Percentiles rank a stretch among this genome's conserved stretches.
These are phyloP conservation scores for Aradus depressus DNA, from an alignment of 2,888 invertebrate species.

Conservation along the genomic window DNA sequence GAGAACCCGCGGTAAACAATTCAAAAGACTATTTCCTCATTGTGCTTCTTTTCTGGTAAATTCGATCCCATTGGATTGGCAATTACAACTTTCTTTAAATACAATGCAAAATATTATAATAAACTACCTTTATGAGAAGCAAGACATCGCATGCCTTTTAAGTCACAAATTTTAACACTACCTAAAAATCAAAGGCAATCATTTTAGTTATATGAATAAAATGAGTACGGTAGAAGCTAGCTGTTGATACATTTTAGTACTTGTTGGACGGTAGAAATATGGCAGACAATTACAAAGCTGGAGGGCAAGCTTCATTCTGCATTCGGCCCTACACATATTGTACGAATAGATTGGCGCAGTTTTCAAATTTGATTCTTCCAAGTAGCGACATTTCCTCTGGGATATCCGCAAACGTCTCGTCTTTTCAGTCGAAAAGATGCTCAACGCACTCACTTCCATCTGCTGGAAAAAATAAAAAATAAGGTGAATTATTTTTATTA, in stretches of 20 bases:
- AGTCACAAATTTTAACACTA: constrained; percentile 44
- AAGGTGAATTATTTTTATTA: not conserved
- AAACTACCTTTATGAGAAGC: constrained; percentile 44
- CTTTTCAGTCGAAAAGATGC: constrained; percentile 47
- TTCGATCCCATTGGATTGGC: too few relatives aligned
- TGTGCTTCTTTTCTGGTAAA: too few relatives aligned
- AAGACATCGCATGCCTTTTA: constrained; percentile 51
- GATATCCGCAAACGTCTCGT: constrained; percentile 35
- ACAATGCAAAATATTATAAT: not conserved
- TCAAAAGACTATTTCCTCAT: too few relatives aligned
- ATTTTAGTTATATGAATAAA: too few relatives aligned
- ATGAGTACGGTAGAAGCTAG: too few relatives aligned
- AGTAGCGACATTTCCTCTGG: constrained; percentile 35
- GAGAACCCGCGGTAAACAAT: too few relatives aligned
- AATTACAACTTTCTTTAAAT: constrained; percentile 13
- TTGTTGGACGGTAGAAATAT: constrained; percentile 35
- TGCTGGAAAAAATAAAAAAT: constrained; percentile 37
- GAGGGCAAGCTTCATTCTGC: constrained; percentile 34
- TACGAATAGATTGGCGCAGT: constrained; percentile 35
- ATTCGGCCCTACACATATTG: constrained; percentile 36
- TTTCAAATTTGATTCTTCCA: constrained; percentile 33
- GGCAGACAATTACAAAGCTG: constrained; percentile 37
- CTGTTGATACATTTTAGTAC: constrained; percentile 8
- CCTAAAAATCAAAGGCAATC: too few relatives aligned
- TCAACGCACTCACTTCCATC: constrained; percentile 48